Percentiles rank a stretch among this genome's conserved stretches.
These are phyloP conservation scores for Axis porcinus DNA, from an alignment of 2,113 vertebrate genomes.

Conservation along the genomic window DNA sequence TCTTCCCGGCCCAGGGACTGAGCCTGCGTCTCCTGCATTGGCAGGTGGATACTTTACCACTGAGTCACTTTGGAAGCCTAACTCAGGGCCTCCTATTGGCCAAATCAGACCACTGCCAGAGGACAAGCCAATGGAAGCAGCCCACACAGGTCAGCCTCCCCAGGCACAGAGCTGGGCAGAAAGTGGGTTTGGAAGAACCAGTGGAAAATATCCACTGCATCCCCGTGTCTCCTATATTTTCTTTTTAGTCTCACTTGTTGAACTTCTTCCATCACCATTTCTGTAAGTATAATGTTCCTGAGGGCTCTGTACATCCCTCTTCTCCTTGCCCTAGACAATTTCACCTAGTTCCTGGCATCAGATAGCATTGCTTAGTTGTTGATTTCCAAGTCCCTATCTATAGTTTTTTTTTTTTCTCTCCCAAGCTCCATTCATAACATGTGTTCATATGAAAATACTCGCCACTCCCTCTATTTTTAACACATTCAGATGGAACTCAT, in stretches of 20 bases:
- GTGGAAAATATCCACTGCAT: neutral
- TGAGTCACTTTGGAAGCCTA: neutral
- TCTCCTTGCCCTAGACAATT: neutral
- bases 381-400: neutral
- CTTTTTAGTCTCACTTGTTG: neutral
- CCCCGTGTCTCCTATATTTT: neutral
- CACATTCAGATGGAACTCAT: neutral
- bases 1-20: neutral
- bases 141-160: neutral
- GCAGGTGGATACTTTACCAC: neutral
- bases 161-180: neutral
- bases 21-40: neutral
- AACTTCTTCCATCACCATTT: neutral
- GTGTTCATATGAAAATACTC: neutral
- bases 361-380: neutral
- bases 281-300: accelerated
- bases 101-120: neutral
- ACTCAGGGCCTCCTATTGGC: neutral
- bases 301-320: neutral
- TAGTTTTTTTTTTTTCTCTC: neutral
- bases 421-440: neutral
- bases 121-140: accelerated
- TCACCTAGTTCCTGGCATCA: neutral
- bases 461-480: neutral
- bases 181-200: neutral